Percentiles rank a stretch among this genome's conserved stretches.
Conservation (phyloP, 2,797 vertebrate species). For the Enteromius argenteus region DNA sequence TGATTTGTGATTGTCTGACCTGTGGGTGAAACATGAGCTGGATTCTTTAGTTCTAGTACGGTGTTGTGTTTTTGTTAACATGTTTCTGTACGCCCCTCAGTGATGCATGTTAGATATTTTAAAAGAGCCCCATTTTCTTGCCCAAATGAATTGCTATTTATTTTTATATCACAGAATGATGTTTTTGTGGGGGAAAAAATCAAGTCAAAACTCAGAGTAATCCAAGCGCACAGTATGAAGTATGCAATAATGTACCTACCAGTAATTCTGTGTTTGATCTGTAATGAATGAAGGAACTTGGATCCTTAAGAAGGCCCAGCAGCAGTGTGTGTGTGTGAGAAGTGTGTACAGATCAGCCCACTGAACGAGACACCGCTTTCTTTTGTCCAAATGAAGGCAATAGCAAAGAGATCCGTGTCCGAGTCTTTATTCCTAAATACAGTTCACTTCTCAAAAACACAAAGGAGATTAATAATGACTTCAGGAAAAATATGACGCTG, state of each 20-base stretch:
- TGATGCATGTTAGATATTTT: constrained; percentile 55
- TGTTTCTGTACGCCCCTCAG: constrained; percentile 21
- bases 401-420: constrained; percentile 69
- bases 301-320: constrained; percentile 74
- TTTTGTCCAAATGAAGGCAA: constrained; percentile 76
- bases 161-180: constrained; percentile 65
- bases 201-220: constrained; percentile 41
- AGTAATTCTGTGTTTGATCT: constrained; percentile 29
- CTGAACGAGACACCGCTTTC: constrained; percentile 72
- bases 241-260: constrained; percentile 73
- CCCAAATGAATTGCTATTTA: constrained; percentile 66
- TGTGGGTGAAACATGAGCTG: not conserved
- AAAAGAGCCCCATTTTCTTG: constrained; percentile 52
- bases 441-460: constrained; percentile 46
- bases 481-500: not conserved
- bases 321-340: constrained; percentile 53
- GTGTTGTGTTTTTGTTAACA: constrained; percentile 32
- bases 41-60: not conserved
- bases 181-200: constrained; percentile 59
- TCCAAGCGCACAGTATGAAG: constrained; percentile 65
- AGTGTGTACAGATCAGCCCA: constrained; percentile 76
- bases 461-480: not conserved
- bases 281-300: not conserved
- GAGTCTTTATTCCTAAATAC: constrained; percentile 63
- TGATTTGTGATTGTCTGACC: not conserved